Evolutionary conservation across 2,113 vertebrate genomes (phyloP), one percentile per base, ranked within the genome.

Genomic region (Apeltes quadracus): DNA sequence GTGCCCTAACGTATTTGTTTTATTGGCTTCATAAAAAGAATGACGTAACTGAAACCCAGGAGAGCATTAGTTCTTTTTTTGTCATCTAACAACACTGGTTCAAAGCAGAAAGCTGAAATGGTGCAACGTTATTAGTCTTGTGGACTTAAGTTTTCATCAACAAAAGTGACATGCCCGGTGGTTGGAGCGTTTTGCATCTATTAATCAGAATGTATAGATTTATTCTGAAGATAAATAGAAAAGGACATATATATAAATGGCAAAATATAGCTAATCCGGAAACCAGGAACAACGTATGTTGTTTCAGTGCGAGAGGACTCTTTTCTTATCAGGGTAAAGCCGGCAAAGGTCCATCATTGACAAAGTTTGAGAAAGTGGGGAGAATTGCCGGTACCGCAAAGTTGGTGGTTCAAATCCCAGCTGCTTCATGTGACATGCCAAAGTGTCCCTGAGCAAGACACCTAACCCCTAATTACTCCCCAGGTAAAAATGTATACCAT

Each of bases 31-130:
- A 78, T 79, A 23, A 79, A 69, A 68, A 10, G 2, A 56, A 64
- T 63, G 57, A 75, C 12, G 41, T 25, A 72, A 72, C 43, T 29
- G 58, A 75, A 69, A 55, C 38, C 23, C 72, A 14, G 0, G 32
- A 56, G 44, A 59, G 44, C 12, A 61, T 67, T 71, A 74, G 73
- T 77, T 75, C 53, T 80, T 72, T 65, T 68, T 81, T 22, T 50
- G 73, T 75, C 54, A 63, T 69, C 41, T 43, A 55, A 54, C 61
- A 77, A 44, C 44, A 22, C 7, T 9, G 53, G 48, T 79, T 77
- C 69, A 83, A 81, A 80, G 81, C 62, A 51, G 10, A 43, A 29
- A 12, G 53, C 54, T 48, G 66, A 62, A 62, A 48, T 48, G 54
- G 66, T 59, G 51, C 10, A 20, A 58, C 69, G 62, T 62, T 61